Base-by-base conservation (phyloP, 2,797 vertebrate species). In the Triplophysa yarkandensis region DNA sequence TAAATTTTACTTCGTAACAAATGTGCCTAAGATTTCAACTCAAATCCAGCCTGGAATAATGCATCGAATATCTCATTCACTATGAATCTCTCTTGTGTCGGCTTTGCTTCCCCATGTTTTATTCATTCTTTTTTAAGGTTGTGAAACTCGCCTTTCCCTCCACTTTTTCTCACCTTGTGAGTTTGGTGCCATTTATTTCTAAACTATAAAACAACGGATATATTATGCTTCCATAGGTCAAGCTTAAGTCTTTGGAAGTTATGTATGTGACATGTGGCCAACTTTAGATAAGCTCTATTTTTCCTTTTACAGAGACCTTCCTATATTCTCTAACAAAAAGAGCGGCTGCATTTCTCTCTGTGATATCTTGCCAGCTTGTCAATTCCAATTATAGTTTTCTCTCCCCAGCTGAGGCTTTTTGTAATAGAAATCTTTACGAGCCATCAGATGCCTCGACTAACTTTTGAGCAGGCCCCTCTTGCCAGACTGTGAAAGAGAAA, bases 1-100 rank as follows among this genome's bases (percentile, higher is more conserved):
- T 69, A 84, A 77, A 84, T 90, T 90, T 90, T 79, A 90, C 89
- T 89, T 89, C 86, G 85, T 88, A 88, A 90, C 88, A 82, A 87
- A 87, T 82, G 80, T 84, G 85, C 85, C 82, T 77, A 32, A 63
- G 74, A 81, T 77, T 34, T 80, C 83, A 48, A 81, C 77, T 65
- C 84, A 85, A 89, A 89, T 88, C 80, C 44, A 19, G 52, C 71
- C 80, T 44, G 61, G 73, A 83, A 83, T 76, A 84, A 81, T 52
- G 41, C 71, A 65, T 75, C 44, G 52, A 71, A 75, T 69, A 63
- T 68, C 39, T 50, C 57, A 34, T 44, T 50, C 50, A 25, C 36
- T 65, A 54, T 67, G 79, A 82, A 61, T 66, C 66, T 79, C 76
- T 46, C 44, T 44, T 16, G 36, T 9, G 61, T 54, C 32, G 39